Conservation (phyloP, 2,888 invertebrate genomes). For the Chirona hameri region DNA sequence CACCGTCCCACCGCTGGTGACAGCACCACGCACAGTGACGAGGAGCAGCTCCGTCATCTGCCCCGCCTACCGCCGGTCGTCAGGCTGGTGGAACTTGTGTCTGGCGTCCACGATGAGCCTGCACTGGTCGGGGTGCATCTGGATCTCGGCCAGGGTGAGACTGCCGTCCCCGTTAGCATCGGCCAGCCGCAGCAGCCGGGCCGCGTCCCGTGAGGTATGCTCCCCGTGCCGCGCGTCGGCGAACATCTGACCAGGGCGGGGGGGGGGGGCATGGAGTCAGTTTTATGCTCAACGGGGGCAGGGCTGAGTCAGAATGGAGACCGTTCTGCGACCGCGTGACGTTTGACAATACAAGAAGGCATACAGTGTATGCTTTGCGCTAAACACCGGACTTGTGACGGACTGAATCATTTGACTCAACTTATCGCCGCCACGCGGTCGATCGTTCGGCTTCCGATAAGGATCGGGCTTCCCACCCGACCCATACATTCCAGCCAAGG, state of each 20-base stretch:
- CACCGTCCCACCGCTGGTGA: not conserved
- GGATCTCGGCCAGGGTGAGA: constrained; percentile 36
- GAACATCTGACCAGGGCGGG: constrained; percentile 31
- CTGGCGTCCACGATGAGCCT: not conserved
- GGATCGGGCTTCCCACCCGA: no score
- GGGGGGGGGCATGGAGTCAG: not conserved
- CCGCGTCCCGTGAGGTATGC: constrained; percentile 37
- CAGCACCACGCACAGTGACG: not conserved
- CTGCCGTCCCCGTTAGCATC: constrained; percentile 37
- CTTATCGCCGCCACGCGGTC: no score
- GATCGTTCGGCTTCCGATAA: not conserved
- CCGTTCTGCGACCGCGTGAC: not conserved
- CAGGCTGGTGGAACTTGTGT: not conserved
- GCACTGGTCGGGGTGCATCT: constrained; percentile 35
- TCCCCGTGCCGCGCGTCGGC: constrained; percentile 38
- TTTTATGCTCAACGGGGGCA: no score
- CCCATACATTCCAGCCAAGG: no score
- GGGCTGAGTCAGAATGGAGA: no score
- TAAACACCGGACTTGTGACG: not conserved
- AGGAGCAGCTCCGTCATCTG: not conserved
- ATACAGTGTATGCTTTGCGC: not conserved
- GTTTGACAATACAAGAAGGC: not conserved
- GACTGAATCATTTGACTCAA: not conserved
- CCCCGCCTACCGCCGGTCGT: not conserved
- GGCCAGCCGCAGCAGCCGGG: constrained; percentile 34